Conservation (phyloP, 2,113 vertebrate species). For the Hyperoodon ampullatus region DNA sequence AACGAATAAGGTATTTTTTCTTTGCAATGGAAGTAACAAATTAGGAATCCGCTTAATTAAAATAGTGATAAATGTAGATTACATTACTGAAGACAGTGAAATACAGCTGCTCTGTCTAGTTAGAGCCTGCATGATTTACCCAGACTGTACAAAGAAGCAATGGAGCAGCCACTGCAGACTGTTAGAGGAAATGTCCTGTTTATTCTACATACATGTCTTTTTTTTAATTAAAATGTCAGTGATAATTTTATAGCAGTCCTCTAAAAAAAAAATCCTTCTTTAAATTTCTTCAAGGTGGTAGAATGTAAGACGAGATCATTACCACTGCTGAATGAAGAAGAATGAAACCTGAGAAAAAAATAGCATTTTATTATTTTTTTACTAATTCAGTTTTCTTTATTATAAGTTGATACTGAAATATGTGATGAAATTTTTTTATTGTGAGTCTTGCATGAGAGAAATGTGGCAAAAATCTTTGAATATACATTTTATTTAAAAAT, state of each 20-base stretch:
- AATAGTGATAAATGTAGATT: conserved; percentile 82
- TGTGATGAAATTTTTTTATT: not conserved
- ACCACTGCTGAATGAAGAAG: conserved; percentile 66
- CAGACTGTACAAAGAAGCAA: conserved; percentile 73
- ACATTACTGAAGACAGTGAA: conserved; percentile 77
- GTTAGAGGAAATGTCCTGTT: conserved; percentile 75
- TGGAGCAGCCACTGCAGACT: conserved; percentile 71
- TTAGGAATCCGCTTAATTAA: conserved; percentile 84
- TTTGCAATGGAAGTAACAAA: conserved; percentile 78
- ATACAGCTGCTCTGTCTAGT: conserved; percentile 79
- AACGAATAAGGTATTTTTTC: conserved; percentile 73
- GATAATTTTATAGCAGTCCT: conserved; percentile 74
- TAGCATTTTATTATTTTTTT: conserved; percentile 57
- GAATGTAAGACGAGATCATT: conserved; percentile 71
- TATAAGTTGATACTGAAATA: conserved; percentile 46
- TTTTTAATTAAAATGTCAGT: conserved; percentile 82
- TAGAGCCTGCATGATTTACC: conserved; percentile 80
- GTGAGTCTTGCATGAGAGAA: conserved; percentile 17
- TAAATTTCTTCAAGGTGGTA: conserved; percentile 74
- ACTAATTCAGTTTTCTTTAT: conserved; percentile 68
- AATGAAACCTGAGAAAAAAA: conserved; percentile 55
- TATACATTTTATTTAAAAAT: conserved; percentile 54
- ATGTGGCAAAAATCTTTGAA: conserved; percentile 24
- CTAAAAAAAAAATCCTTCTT: conserved; percentile 68
- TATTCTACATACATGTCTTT: conserved; percentile 76